Conservation (phyloP, 1,140 invertebrate species). For the Goniozus legneri region DNA sequence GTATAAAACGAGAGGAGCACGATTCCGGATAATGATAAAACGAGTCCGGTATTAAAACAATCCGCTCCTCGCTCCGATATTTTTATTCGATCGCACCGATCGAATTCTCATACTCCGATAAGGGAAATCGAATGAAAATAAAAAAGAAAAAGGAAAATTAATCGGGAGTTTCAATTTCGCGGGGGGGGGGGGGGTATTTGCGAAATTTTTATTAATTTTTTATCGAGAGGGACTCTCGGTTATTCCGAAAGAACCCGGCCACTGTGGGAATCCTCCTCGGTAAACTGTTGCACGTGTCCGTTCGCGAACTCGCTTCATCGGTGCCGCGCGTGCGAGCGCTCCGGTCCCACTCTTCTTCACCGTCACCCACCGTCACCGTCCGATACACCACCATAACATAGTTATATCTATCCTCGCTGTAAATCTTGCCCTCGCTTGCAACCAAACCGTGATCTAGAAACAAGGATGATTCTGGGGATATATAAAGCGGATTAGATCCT, state of each 20-base stretch:
- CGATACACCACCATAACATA: slow-evolving; percentile 44
- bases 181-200: too few relatives aligned
- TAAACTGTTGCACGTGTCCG: slow-evolving; percentile 19
- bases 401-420: slow-evolving; percentile 43
- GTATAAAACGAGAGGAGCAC: background rate
- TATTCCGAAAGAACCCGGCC: too few relatives aligned
- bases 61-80: background rate
- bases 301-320: slow-evolving; percentile 16
- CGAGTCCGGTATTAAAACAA: slow-evolving; percentile 5
- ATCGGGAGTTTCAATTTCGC: too few relatives aligned
- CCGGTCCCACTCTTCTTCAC: slow-evolving; percentile 26
- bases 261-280: too few relatives aligned
- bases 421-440: slow-evolving; percentile 53
- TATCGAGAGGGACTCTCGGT: too few relatives aligned
- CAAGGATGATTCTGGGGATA: slow-evolving; percentile 51
- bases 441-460: slow-evolving; percentile 58
- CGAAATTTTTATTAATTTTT: too few relatives aligned
- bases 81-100: too few relatives aligned
- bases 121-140: too few relatives aligned
- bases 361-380: slow-evolving; percentile 29
- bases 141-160: too few relatives aligned
- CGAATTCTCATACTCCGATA: too few relatives aligned
- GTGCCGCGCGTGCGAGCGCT: too few relatives aligned
- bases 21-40: slow-evolving; percentile 12
- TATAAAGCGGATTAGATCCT: slow-evolving; percentile 53